Base-by-base conservation (phyloP, 2,888 invertebrate species). In the Machimus rusticus region DNA sequence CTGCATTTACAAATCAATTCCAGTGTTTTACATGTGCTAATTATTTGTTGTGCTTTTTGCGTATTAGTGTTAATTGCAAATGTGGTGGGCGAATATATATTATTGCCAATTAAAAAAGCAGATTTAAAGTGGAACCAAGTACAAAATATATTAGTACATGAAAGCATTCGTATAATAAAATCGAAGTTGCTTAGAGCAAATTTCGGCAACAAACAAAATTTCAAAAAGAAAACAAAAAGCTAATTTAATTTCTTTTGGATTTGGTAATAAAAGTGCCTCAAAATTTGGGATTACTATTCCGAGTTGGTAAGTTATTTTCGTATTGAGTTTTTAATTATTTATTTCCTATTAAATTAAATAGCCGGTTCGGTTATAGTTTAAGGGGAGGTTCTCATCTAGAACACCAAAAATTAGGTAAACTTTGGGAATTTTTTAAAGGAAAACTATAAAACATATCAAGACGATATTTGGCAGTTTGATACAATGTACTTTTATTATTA, bases 201-300 rank as follows among this genome's bases (percentile, higher is more conserved):
- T 46, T 46, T 46, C 43, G 5, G 43, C 19, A 85, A 46, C 81
- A 76, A 86, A 79, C 51, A 39, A 85, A 19, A 66, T 86, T 86
- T 84, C 9, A 46, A 79, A 39, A 37, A 39, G 2, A 39, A 8
- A 37, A 8, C 6, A 39, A 46, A 46, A 46, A 46, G 46, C 37
- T 46, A 79, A 46, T 57, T 57, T 84, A 31, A 66, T 74, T 78
- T 88, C 66, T 66, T 87, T 89, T 87, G 57, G 87, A 87, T 89
- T 88, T 57, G 89, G 89, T 89, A 87, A 87, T 87, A 88, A 88
- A 89, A 90, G 90, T 90, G 90, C 91, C 90, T 90, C 91, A 90
- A 90, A 90, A 90, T 90, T 91, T 90, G 91, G 90, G 90, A 90
- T 91, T 90, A 90, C 89, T 89, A 89, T 90, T 89, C 90, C 86